Conservation (phyloP, 2,888 invertebrate species). For the Embidobia sp. region DNA sequence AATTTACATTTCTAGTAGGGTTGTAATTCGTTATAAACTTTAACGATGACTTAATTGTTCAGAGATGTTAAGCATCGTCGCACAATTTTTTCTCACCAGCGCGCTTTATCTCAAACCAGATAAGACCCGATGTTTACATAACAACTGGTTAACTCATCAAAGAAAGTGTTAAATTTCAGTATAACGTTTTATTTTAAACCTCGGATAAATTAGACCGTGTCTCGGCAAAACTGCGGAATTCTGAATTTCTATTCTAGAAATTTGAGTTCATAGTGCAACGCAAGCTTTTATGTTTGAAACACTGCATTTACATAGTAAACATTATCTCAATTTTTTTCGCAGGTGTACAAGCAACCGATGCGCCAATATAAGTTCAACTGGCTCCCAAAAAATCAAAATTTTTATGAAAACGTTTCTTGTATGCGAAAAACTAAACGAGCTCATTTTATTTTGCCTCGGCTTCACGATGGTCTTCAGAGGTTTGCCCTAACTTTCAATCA, state of each 20-base stretch:
- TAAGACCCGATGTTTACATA: conserved; percentile 70
- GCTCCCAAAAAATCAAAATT: conserved; percentile 79
- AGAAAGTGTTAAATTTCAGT: conserved; percentile 66
- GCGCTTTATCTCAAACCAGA: conserved; percentile 62
- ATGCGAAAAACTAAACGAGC: conserved; percentile 82
- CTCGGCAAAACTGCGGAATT: too few species aligned
- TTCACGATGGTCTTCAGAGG: conserved; percentile 83
- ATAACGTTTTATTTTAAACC: conserved; percentile 13
- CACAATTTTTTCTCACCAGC: conserved; percentile 57
- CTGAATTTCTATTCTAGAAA: too few species aligned
- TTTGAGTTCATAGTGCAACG: too few species aligned
- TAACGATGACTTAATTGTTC: conserved; percentile 65
- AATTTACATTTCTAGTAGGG: too few species aligned
- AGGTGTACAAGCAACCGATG: conserved; percentile 79
- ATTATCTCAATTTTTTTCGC: conserved; percentile 67
- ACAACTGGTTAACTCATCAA: conserved; percentile 65
- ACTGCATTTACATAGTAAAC: neutral
- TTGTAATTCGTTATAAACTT: neutral
- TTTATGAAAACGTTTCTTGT: conserved; percentile 77
- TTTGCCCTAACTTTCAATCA: conserved; percentile 82
- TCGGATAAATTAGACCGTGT: neutral
- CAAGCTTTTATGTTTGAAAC: too few species aligned
- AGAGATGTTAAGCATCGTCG: conserved; percentile 61
- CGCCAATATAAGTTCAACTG: conserved; percentile 80
- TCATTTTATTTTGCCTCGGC: conserved; percentile 83